These are phyloP conservation scores for Ara ararauna DNA, from an alignment of 2,797 vertebrate species.

Conservation along the genomic window DNA sequence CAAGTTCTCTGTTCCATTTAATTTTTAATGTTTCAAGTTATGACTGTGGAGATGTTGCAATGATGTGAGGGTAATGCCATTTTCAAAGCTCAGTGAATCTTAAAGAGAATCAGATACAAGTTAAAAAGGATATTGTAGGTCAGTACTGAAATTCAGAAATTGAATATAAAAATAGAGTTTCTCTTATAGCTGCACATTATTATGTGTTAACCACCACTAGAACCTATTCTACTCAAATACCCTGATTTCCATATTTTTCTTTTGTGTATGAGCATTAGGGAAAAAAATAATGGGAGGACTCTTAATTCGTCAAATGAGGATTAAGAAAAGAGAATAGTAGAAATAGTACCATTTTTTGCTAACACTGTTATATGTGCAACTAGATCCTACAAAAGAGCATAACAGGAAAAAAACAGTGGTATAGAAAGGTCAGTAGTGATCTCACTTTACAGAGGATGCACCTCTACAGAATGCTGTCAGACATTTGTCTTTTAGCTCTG, in stretches of 20 bases:
- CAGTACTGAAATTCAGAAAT: background rate
- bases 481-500: background rate
- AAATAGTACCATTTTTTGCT: background rate
- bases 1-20: background rate
- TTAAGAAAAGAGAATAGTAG: background rate
- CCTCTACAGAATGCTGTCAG: background rate
- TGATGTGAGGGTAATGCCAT: background rate
- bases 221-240: background rate
- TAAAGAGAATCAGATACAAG: background rate
- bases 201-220: background rate
- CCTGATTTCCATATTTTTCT: constrained; percentile 5
- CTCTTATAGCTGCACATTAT: background rate
- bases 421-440: background rate
- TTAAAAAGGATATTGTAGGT: background rate
- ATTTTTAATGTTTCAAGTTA: background rate
- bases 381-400: background rate
- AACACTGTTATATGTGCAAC: background rate
- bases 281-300: background rate
- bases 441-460: background rate
- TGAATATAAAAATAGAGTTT: background rate
- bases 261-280: background rate
- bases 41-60: background rate
- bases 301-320: background rate
- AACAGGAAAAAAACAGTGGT: background rate
- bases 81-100: background rate